Evolutionary conservation across 1,140 invertebrate species (phyloP), one percentile per base, ranked within the genome.

Genomic region (Papilio machaon): DNA sequence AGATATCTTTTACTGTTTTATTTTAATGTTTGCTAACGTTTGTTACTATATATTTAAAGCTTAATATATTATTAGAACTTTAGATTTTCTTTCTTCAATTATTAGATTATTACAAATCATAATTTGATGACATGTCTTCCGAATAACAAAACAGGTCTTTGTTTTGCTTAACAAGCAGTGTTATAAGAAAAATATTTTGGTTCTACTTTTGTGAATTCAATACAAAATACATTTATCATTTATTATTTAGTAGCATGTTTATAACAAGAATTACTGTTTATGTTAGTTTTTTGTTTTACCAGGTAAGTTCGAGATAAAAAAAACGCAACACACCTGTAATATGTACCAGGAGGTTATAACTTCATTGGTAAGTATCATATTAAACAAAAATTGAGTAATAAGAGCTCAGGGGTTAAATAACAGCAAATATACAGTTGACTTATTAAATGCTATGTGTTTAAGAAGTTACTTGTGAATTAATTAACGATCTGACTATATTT

Each of bases 321-420:
- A 43, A 74, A 47, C n/a, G 11, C 30, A 19, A 11, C 19, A 6
- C 17, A 52, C n/a, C n/a, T 60, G 79, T 82, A 82, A 79, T 80
- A 54, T 70, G 2, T 70, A 80, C 74, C 79, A 47, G 58, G 67
- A 58, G 60, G 30, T 67, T n/a, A 79, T 49, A 52, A 30, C 47
- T 47, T 54, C 19, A n/a, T 19, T 52, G 47, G 74, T 76, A 30
- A 76, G 74, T 52, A 17, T 75, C 8, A 11, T 43, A 7, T 47
- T 73, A 73, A 70, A 30, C 60, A 13, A 30, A 64, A 64, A 30
- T 17, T 13, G 2, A 7, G 54, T 30, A 70, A 13, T 17, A 35
- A 19, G 30, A 35, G 30, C 64, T 70, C 5, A 35, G 64, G 13
- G 13, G 23, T 64, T 13, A 30, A 64, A 64, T 30, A 10, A 30